Percentiles rank a stretch among this genome's conserved stretches.
These are phyloP conservation scores for Ctenomys sociabilis DNA, from an alignment of 2,113 vertebrate species.

Conservation along the genomic window DNA sequence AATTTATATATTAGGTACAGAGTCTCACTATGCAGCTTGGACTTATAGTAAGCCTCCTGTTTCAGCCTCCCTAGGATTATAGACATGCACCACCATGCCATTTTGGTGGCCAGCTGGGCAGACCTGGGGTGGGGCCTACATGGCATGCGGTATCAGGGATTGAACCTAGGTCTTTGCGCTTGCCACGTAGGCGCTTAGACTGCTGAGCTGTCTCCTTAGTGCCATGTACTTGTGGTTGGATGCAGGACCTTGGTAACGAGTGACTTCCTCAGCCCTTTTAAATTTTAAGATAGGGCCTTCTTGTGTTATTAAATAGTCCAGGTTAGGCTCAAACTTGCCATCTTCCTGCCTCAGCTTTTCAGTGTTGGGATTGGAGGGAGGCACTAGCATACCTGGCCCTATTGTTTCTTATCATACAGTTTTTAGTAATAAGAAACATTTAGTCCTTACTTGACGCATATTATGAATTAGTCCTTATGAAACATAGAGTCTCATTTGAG, in stretches of 20 bases:
- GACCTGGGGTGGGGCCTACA: too few species aligned
- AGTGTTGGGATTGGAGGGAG: not conserved
- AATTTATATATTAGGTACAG: too few species aligned
- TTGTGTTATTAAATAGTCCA: not conserved
- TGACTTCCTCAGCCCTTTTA: not conserved
- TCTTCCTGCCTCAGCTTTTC: not conserved
- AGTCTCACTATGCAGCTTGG: too few species aligned
- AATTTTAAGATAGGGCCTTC: not conserved
- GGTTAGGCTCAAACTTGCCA: not conserved
- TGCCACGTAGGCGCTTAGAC: too few species aligned
- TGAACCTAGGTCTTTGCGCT: too few species aligned
- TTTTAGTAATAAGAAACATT: not conserved
- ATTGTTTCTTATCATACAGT: not conserved
- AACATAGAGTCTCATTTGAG: not conserved
- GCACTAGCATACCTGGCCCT: not conserved
- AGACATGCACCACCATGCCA: too few species aligned
- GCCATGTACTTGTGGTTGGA: not conserved
- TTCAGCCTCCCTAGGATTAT: too few species aligned
- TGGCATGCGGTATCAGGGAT: too few species aligned
- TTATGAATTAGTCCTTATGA: not conserved
- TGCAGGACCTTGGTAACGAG: not conserved
- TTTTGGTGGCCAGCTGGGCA: too few species aligned
- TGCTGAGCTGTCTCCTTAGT: too few species aligned
- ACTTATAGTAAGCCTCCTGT: too few species aligned
- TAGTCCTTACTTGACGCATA: not conserved